Evolutionary conservation across 2,113 vertebrate species (phyloP).

Genomic region (Phasianus colchicus): DNA sequence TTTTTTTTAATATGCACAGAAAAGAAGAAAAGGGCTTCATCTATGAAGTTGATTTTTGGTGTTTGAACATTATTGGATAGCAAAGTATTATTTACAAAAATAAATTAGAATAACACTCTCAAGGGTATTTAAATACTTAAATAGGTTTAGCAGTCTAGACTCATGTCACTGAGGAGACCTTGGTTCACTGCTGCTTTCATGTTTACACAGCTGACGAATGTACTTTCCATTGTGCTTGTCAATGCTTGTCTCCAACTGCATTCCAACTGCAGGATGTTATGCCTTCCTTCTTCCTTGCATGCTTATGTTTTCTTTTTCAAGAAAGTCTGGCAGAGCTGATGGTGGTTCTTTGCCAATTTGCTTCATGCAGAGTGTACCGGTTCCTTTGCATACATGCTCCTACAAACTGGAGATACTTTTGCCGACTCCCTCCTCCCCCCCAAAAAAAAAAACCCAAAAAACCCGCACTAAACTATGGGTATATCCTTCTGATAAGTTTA

Average conservation of each 20-base stretch:
- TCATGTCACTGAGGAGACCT: background rate
- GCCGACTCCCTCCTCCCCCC: too few species aligned
- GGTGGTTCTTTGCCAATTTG: background rate
- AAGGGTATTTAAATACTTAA: background rate
- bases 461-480: too few species aligned
- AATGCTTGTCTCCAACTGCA: background rate
- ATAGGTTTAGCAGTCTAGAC: background rate
- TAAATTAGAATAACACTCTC: background rate
- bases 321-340: rapidly evolving
- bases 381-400: background rate
- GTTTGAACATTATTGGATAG: background rate
- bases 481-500: background rate
- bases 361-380: background rate
- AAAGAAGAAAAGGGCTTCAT: background rate
- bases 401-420: background rate
- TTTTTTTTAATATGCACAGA: background rate
- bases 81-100: background rate
- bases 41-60: background rate
- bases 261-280: background rate
- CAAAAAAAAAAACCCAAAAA: too few species aligned
- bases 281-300: background rate
- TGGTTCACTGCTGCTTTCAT: background rate
- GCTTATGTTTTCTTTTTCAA: background rate
- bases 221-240: background rate
- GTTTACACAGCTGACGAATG: background rate